Evolutionary conservation across 2,888 invertebrate species (phyloP).

Genomic region (Cephus spinipes): DNA sequence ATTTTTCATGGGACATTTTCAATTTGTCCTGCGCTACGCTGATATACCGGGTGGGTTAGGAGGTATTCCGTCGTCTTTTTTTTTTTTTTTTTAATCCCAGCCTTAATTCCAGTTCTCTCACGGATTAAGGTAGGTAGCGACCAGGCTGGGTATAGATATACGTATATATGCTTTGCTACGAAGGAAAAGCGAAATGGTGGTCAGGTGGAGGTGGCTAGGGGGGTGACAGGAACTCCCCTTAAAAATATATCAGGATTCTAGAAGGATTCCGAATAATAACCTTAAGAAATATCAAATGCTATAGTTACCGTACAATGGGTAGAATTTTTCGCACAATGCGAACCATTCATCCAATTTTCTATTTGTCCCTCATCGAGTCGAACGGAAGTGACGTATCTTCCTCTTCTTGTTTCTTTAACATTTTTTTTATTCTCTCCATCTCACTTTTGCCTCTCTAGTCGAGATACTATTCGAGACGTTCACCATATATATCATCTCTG

Average conservation of each 20-base stretch:
- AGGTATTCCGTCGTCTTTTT: constrained; percentile 14
- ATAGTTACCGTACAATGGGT: neutral
- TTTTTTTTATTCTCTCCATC: neutral
- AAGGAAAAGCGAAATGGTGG: neutral
- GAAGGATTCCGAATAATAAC: neutral
- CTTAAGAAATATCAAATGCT: neutral
- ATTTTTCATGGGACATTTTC: constrained; percentile 19
- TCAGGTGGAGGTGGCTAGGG: constrained; percentile 15
- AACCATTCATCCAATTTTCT: neutral
- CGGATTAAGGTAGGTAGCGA: constrained; percentile 23
- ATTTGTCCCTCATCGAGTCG: neutral
- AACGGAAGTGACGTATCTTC: neutral
- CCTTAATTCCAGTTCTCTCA: constrained; percentile 39
- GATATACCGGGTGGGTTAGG: neutral
- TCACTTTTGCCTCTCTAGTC: neutral
- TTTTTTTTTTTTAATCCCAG: constrained; percentile 27
- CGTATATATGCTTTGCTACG: neutral
- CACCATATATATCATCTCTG: neutral
- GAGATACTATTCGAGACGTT: neutral
- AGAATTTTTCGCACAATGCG: neutral
- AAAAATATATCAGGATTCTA: constrained; percentile 4
- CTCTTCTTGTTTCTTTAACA: neutral
- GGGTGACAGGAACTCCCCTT: constrained; percentile 12
- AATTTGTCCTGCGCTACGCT: constrained; percentile 15
- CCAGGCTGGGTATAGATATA: neutral